Conservation (phyloP, 1,140 invertebrate species). For the Formica selysi region DNA sequence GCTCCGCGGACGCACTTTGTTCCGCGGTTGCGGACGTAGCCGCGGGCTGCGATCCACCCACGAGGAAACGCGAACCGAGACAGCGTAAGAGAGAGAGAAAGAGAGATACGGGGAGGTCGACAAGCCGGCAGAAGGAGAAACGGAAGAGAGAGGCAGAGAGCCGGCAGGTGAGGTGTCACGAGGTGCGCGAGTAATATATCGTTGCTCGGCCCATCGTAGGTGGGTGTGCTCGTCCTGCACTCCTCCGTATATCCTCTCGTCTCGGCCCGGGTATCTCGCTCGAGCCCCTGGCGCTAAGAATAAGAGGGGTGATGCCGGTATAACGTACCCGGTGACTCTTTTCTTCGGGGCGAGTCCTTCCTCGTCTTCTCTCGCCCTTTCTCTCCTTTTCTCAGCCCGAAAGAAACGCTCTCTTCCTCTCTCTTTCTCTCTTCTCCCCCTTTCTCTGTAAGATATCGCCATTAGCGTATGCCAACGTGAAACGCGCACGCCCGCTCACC, state of each 20-base stretch:
- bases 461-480: slow-evolving; percentile 78
- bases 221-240: slow-evolving; percentile 77
- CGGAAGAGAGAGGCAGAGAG: slow-evolving; percentile 59
- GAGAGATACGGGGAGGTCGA: slow-evolving; percentile 42
- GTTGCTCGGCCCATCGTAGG: slow-evolving; percentile 81
- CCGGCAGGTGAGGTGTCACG: slow-evolving; percentile 86
- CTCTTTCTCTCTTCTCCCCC: slow-evolving; percentile 43
- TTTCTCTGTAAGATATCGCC: slow-evolving; percentile 65
- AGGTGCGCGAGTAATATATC: slow-evolving; percentile 85
- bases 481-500: slow-evolving; percentile 74
- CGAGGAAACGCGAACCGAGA: slow-evolving; percentile 80
- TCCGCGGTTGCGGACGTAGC: slow-evolving; percentile 72
- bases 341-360: slow-evolving; percentile 41
- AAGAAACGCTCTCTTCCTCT: slow-evolving; percentile 10
- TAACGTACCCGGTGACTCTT: slow-evolving; percentile 71
- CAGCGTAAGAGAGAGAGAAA: slow-evolving; percentile 41
- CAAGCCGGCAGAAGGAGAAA: slow-evolving; percentile 40
- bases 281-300: slow-evolving; percentile 81
- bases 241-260: slow-evolving; percentile 65
- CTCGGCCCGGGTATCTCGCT: slow-evolving; percentile 66
- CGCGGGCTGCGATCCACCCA: slow-evolving; percentile 83
- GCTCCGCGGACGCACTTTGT: slow-evolving; percentile 73
- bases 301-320: slow-evolving; percentile 78
- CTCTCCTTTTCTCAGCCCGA: neutral
- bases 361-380: neutral